Evolutionary conservation across 2,113 vertebrate genomes (phyloP), one percentile per base, ranked within the genome.

Genomic region (Protomyctophum bolini): DNA sequence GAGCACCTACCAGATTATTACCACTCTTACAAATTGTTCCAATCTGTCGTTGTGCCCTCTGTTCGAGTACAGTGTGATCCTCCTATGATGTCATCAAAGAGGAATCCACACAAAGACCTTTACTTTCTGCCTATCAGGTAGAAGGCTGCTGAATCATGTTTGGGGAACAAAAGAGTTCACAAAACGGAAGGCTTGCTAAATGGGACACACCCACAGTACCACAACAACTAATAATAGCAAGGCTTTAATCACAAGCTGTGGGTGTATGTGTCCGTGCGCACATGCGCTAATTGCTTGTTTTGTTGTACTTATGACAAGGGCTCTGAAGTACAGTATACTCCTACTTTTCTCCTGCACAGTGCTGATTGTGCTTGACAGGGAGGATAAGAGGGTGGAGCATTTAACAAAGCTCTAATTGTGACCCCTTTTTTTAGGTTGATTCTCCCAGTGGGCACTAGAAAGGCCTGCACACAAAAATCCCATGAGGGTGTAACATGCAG

Each of bases 371-470:
- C 74, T 10, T 58, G 68, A 73, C 75, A 71, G 10, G 77, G 68
- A 77, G 63, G 63, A 79, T 79, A 58, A 67, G 48, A 28, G 64
- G 10, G 15, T 46, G 56, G 14, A 51, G 51, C 9, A 41, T 55
- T 63, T 29, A 72, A 86, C 82, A 88, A 79, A 84, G 76, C 71
- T 51, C 15, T 66, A 64, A 75, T 87, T 87, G 78, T 86, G 21
- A 6, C 47, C 58, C 71, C 79, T 77, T 67, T 77, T 86, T 74
- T 79, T 55, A 51, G 11, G 15, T 74, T 73, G 46, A 10, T 71
- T 33, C 65, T 46, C 3, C 58, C 56, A 76, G 61, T 58, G 73
- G 64, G 65, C 83, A 78, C 66, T 84, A 77, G 73, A 85, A 87
- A 75, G 55, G 48, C 52, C 54, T 57, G 61, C 62, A 50, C 11